These are phyloP conservation scores for Ophiodon elongatus DNA, from an alignment of 2,113 vertebrate genomes.

Conservation along the genomic window DNA sequence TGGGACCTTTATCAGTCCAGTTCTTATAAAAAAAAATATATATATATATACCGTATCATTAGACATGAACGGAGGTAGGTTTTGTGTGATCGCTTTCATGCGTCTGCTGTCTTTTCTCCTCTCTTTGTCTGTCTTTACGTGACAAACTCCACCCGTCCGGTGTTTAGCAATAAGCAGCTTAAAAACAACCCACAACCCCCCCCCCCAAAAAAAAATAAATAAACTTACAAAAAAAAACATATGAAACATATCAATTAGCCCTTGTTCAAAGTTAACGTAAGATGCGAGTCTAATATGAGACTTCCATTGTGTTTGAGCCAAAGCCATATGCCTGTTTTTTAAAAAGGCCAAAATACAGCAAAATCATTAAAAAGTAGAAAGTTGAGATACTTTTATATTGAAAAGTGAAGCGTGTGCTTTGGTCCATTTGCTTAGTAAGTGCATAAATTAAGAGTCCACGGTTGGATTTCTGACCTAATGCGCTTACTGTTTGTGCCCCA, in stretches of 20 bases:
- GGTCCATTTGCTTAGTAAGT: constrained; percentile 22
- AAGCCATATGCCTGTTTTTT: background rate
- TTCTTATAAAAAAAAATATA: background rate
- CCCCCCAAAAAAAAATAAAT: background rate
- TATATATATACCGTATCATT: background rate
- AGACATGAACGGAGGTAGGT: background rate
- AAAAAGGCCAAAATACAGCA: background rate
- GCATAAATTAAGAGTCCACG: background rate
- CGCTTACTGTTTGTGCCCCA: background rate
- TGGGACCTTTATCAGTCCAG: background rate
- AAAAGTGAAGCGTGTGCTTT: constrained; percentile 30
- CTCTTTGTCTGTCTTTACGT: background rate
- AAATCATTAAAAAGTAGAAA: background rate
- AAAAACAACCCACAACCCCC: background rate
- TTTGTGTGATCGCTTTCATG: background rate
- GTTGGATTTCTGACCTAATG: background rate
- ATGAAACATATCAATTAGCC: constrained; percentile 8
- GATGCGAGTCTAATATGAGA: background rate
- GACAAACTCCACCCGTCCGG: constrained; percentile 3
- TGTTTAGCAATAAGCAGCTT: constrained; percentile 19
- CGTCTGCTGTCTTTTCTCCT: background rate
- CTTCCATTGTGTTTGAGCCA: background rate
- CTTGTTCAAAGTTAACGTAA: background rate
- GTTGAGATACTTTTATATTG: background rate
- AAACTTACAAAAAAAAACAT: background rate